Conservation (phyloP, 2,113 vertebrate species). For the Pseudois nayaur region DNA sequence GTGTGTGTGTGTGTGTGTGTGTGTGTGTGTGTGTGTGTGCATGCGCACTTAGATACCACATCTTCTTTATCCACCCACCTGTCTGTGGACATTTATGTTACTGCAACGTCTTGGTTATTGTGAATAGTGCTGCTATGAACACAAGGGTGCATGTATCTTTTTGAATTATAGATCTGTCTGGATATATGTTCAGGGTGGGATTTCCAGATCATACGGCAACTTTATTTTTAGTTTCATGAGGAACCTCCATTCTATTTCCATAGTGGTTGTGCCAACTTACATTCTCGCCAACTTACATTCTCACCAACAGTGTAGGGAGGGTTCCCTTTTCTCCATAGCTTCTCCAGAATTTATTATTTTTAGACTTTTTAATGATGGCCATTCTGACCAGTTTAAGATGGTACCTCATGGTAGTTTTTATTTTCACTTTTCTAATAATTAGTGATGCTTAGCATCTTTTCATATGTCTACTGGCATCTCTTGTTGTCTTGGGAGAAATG, state of each 20-base stretch:
- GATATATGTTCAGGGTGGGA: background rate
- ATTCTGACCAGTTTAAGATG: background rate
- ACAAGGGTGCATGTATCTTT: background rate
- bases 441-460: background rate
- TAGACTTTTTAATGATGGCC: background rate
- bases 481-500: background rate
- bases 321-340: background rate
- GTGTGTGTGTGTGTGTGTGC: no score
- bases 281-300: background rate
- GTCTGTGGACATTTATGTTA: background rate
- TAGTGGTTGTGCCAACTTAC: background rate
- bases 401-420: background rate
- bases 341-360: background rate
- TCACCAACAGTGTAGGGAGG: background rate
- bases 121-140: background rate
- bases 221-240: background rate
- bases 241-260: background rate
- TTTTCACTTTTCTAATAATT: background rate
- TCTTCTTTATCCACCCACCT: background rate
- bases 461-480: background rate
- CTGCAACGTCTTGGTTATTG: background rate
- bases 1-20: background rate
- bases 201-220: rapidly evolving
- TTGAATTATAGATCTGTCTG: background rate
- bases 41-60: background rate